phyloP scores from a whole-genome alignment of 2,113 vertebrate species.

The Rhynchomys soricoides region DNA sequence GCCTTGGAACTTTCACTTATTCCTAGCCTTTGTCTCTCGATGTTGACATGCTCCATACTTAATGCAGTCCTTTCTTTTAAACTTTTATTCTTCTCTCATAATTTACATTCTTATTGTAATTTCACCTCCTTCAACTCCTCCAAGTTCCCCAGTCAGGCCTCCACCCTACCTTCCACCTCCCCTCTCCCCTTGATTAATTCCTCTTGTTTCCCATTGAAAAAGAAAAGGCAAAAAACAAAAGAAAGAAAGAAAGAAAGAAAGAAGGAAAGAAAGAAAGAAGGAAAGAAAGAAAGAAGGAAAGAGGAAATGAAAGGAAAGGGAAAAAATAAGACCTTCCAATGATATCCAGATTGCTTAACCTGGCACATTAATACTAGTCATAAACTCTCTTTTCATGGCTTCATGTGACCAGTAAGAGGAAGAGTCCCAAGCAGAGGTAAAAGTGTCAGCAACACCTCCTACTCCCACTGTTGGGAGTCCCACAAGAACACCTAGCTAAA shows the following conservation, averaged over 20 bases:
- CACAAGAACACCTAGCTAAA: background rate
- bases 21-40: background rate
- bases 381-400: background rate
- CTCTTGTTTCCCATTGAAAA: background rate
- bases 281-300: background rate
- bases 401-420: background rate
- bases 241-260: background rate
- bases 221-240: background rate
- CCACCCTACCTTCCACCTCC: no score
- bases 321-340: background rate
- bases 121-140: background rate
- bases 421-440: background rate
- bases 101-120: background rate
- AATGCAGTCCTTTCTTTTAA: no score
- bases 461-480: background rate
- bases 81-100: background rate
- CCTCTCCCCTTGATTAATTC: background rate
- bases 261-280: no score
- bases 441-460: background rate
- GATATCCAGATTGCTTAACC: background rate
- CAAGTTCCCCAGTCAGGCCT: background rate
- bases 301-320: fast-evolving
- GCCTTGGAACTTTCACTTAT: background rate
- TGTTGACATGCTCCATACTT: no score
- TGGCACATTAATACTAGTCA: background rate